Evolutionary conservation across 1,140 invertebrate species (phyloP).

Genomic region (Branchinecta lindahli): DNA sequence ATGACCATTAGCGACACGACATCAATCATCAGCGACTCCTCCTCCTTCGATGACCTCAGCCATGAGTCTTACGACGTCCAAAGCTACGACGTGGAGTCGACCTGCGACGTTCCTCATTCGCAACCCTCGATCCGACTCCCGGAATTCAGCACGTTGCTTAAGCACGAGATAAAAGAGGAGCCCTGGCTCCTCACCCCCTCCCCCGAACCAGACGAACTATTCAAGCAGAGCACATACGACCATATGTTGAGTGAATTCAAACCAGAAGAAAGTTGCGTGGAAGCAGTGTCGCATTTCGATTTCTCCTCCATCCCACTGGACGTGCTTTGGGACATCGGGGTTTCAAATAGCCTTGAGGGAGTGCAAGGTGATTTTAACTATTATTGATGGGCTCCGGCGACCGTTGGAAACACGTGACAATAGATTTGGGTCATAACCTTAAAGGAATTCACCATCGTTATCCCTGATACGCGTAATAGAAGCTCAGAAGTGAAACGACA

Average conservation of each 20-base stretch:
- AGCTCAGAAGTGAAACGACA: too few species aligned
- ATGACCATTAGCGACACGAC: slow-evolving; percentile 16
- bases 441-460: too few species aligned
- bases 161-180: neutral
- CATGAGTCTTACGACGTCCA: neutral
- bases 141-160: slow-evolving; percentile 19
- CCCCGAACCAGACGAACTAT: slow-evolving; percentile 12
- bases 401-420: neutral
- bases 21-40: slow-evolving; percentile 9
- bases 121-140: slow-evolving; percentile 15
- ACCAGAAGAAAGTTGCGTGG: neutral
- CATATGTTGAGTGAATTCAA: slow-evolving; percentile 16
- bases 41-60: slow-evolving; percentile 15
- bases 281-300: slow-evolving; percentile 51
- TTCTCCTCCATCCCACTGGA: slow-evolving; percentile 52
- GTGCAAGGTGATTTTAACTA: slow-evolving; percentile 1
- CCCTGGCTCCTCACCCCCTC: neutral
- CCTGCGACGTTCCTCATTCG: neutral
- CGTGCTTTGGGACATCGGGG: slow-evolving; percentile 43
- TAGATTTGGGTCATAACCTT: too few species aligned
- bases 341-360: slow-evolving; percentile 31
- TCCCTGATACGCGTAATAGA: too few species aligned
- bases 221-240: slow-evolving; percentile 23
- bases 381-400: neutral
- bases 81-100: neutral